Evolutionary conservation across 2,113 vertebrate species (phyloP).

Genomic region (Sterna hirundo): DNA sequence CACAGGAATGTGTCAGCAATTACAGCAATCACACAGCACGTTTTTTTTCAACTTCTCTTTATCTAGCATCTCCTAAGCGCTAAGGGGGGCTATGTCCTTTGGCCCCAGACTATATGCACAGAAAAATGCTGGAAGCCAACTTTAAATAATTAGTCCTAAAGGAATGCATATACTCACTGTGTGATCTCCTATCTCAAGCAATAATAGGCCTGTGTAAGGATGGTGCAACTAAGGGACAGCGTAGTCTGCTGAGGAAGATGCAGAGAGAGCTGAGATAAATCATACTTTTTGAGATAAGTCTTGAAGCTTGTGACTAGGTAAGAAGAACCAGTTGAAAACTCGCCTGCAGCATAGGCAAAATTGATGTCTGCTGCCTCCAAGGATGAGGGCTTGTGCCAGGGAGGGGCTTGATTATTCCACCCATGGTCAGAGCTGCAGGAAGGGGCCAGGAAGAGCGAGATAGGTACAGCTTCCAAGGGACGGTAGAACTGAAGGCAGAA

Average conservation of each 20-base stretch:
- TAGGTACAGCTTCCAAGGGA: neutral
- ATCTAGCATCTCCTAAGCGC: conserved; percentile 37
- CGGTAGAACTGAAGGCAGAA: neutral
- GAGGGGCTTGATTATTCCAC: neutral
- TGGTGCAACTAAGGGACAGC: neutral
- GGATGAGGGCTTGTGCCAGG: neutral
- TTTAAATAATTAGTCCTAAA: conserved; percentile 28
- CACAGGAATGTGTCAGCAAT: conserved; percentile 55
- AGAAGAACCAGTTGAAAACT: neutral
- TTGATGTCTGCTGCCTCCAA: neutral
- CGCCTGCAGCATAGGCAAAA: neutral
- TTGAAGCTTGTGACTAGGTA: neutral
- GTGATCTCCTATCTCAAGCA: neutral
- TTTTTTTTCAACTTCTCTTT: neutral
- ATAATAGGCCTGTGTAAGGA: neutral
- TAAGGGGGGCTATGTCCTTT: neutral
- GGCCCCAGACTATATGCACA: neutral
- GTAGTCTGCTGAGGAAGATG: neutral
- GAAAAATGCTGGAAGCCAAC: neutral
- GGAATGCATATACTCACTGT: neutral
- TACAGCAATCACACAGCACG: neutral
- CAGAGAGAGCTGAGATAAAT: neutral
- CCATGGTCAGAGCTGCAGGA: neutral
- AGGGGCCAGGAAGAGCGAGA: neutral
- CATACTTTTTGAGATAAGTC: neutral